Evolutionary conservation across 2,797 vertebrate species (phyloP).

Genomic region (Callimico goeldii): DNA sequence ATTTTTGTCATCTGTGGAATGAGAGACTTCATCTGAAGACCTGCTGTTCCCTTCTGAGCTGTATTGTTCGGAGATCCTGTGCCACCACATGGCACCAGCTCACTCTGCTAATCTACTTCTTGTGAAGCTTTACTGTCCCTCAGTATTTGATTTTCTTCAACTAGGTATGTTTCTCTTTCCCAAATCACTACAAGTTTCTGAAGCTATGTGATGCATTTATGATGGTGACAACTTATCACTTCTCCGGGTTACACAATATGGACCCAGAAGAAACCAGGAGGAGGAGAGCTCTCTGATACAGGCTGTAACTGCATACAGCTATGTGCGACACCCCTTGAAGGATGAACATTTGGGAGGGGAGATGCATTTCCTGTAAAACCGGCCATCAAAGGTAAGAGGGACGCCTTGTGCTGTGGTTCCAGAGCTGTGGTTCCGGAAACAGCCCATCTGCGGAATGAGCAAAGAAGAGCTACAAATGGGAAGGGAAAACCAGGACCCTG

Average conservation of each 20-base stretch:
- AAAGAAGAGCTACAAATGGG: not conserved
- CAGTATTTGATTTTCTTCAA: not conserved
- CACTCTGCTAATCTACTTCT: not conserved
- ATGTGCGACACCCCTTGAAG: not conserved
- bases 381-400: not conserved
- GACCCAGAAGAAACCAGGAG: not conserved
- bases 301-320: not conserved
- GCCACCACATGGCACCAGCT: not conserved
- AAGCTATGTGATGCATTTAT: not conserved
- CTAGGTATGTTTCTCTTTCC: not conserved
- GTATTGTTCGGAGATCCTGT: rapidly evolving
- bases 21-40: not conserved
- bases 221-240: too few species aligned
- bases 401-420: not conserved
- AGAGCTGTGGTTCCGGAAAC: not conserved
- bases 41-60: not conserved
- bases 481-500: not conserved
- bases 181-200: not conserved
- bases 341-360: not conserved
- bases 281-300: not conserved
- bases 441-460: not conserved
- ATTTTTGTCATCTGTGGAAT: not conserved
- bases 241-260: too few species aligned
- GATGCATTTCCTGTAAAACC: not conserved
- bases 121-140: not conserved